These are phyloP conservation scores for Tuta absoluta DNA, from an alignment of 2,888 invertebrate species.

Conservation along the genomic window DNA sequence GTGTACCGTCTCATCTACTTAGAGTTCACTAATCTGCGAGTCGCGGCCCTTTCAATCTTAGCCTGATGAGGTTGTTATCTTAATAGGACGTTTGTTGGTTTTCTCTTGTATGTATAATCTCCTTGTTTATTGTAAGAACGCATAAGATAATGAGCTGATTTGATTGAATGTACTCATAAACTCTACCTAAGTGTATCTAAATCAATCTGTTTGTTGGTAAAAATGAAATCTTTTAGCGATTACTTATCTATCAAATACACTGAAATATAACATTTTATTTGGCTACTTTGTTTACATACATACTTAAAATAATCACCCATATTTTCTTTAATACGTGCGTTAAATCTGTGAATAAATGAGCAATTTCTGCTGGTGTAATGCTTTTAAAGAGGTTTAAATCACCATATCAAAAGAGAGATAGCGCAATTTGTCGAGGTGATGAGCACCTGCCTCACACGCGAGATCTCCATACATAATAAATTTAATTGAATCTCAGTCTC, in stretches of 20 bases:
- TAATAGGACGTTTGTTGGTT: conserved; percentile 29
- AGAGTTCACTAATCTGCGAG: conserved; percentile 73
- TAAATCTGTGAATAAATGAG: conserved; percentile 32
- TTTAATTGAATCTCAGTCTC: conserved; percentile 79
- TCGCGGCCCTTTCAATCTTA: conserved; percentile 48
- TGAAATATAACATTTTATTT: too few relatives aligned
- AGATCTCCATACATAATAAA: conserved; percentile 81
- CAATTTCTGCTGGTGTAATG: conserved; percentile 39
- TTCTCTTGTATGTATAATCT: background rate
- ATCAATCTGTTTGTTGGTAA: background rate
- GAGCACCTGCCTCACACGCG: conserved; percentile 71
- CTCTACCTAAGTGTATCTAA: too few relatives aligned
- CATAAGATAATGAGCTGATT: background rate
- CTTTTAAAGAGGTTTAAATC: conserved; percentile 44
- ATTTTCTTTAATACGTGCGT: background rate
- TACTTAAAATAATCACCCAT: too few relatives aligned
- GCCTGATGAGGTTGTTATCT: conserved; percentile 41
- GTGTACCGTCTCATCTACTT: conserved; percentile 57
- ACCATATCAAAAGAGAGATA: conserved; percentile 50
- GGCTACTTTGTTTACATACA: too few relatives aligned
- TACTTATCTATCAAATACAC: too few relatives aligned
- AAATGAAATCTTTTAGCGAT: conserved; percentile 28
- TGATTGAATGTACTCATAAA: background rate
- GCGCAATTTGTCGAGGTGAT: conserved; percentile 70
- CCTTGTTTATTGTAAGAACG: background rate